phyloP scores from a whole-genome alignment of 2,797 vertebrate species.

The Aphelocoma californica region DNA sequence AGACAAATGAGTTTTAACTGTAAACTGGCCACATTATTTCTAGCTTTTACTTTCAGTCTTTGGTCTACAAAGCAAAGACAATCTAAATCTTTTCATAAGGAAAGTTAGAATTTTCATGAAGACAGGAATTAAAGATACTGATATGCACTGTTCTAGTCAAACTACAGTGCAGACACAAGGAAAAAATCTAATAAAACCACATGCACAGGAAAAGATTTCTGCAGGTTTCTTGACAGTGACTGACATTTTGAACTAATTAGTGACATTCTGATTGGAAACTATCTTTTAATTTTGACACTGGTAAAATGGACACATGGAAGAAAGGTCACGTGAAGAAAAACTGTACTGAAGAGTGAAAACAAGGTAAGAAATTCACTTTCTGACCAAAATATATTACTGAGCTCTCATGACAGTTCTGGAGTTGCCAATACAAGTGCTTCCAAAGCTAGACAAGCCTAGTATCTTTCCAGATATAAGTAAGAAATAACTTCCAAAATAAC shows the following conservation, averaged over 20 bases:
- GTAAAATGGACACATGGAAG: background rate
- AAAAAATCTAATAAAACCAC: background rate
- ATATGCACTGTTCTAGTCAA: background rate
- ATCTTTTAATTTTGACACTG: background rate
- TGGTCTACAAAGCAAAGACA: background rate
- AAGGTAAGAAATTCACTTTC: background rate
- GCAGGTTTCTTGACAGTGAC: background rate
- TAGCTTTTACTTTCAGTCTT: background rate
- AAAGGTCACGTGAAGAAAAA: background rate
- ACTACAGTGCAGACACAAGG: background rate
- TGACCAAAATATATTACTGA: conserved; percentile 9
- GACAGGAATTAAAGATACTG: background rate
- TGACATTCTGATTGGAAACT: background rate
- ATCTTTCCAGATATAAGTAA: background rate
- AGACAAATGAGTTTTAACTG: conserved; percentile 14
- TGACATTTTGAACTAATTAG: background rate
- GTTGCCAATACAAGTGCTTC: background rate
- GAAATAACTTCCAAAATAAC: background rate
- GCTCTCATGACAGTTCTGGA: background rate
- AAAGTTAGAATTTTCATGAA: background rate
- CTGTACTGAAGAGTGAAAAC: background rate
- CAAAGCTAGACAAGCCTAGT: background rate
- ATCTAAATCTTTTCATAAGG: background rate
- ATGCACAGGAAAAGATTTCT: background rate
- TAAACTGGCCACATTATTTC: background rate